Base-by-base conservation (phyloP, 1,140 invertebrate species). In the Eriosoma lanigerum region DNA sequence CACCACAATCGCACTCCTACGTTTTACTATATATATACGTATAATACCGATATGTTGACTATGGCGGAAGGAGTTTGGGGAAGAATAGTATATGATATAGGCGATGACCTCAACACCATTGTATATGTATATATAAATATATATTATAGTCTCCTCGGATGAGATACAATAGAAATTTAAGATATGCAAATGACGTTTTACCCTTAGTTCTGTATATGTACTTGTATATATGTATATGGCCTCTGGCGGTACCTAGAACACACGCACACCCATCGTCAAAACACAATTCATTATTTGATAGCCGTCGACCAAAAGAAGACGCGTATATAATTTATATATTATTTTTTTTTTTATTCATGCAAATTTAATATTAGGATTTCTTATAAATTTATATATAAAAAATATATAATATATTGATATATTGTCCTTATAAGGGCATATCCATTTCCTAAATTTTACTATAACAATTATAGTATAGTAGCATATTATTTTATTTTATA, bases 131-230 rank as follows among this genome's bases (percentile, higher is more conserved):
- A 44, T 19, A 19, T 24, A 17, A 15, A 1, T 38, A 10, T 38
- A 44, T 58, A 24, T 24, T 58, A 24, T 32, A 64, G 19, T 3
- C 32, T 38, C 12, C 32, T 46, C 32, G 73, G 73, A 76, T 76
- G 73, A 46, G 66, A 76, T 76, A 76, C 73, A 76, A 76, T 76
- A 76, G 73, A 76, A 76, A 76, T 76, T 46, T 76, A 76, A 76
- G 73, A 76, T 76, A 76, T 76, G 73, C 73, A 76, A 76, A 76
- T 76, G 73, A 76, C 73, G 54, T 76, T 76, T 76, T 58, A 32
- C 66, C 66, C 66, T 68, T 46, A 24, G 44, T 13, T n/a, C 3
- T 32, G 15, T 12, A n/a, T 15, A 24, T 58, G 54, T 26, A 21
- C 12, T 13, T 58, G 24, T 1, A 24, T 70, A 2, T 44, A 19